These are phyloP conservation scores for Siniperca knerii DNA, from an alignment of 2,113 vertebrate species.

Conservation along the genomic window DNA sequence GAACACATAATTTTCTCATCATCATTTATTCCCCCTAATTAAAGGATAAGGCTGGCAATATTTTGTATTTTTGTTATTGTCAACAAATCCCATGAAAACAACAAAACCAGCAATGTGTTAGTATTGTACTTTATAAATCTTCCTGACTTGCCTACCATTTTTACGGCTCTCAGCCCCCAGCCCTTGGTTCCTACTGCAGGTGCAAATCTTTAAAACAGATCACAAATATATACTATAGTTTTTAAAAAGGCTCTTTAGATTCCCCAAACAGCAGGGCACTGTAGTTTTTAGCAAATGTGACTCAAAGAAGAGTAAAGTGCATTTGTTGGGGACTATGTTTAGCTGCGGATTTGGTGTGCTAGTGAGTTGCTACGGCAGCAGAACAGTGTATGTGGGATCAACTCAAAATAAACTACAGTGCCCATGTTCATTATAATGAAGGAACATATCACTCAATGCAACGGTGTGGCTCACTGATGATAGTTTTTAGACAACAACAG, in stretches of 20 bases:
- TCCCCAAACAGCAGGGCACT: background rate
- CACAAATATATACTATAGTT: background rate
- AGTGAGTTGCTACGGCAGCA: background rate
- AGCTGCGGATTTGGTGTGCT: background rate
- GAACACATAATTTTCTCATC: background rate
- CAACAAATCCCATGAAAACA: background rate
- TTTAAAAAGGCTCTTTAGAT: background rate
- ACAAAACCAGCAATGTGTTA: background rate
- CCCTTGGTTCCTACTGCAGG: background rate
- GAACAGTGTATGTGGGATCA: background rate
- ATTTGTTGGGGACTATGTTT: background rate
- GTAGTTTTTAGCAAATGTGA: background rate
- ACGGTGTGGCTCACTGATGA: background rate
- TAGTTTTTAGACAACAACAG: background rate
- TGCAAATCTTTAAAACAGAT: background rate
- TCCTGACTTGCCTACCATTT: background rate
- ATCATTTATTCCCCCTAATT: background rate
- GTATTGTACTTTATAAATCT: background rate
- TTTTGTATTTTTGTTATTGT: slow-evolving; percentile 9
- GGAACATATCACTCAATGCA: background rate
- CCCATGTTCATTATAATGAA: background rate
- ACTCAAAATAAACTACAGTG: slow-evolving; percentile 1
- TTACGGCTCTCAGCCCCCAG: background rate
- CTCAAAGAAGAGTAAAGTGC: background rate
- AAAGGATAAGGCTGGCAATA: background rate